Evolutionary conservation across 1,140 invertebrate genomes (phyloP).

Genomic region (Thaumatotibia leucotreta): DNA sequence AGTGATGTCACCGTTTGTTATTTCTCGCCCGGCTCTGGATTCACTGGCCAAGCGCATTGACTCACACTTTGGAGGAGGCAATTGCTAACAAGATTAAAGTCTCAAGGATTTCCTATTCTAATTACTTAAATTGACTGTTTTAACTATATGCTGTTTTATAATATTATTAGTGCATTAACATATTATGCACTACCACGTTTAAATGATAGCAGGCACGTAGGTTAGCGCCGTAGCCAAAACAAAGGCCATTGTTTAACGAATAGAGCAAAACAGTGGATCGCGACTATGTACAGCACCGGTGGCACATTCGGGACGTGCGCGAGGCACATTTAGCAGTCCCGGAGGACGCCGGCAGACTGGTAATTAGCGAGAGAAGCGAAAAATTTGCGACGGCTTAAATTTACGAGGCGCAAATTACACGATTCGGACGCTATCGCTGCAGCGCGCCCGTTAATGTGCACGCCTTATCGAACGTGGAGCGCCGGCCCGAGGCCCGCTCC

Average conservation of each 20-base stretch:
- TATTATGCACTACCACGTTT: slow-evolving; percentile 31
- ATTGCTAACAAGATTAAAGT: slow-evolving; percentile 12
- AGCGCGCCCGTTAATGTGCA: slow-evolving; percentile 66
- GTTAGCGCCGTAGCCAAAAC: slow-evolving; percentile 66
- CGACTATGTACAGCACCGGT: slow-evolving; percentile 43
- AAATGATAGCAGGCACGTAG: slow-evolving; percentile 60
- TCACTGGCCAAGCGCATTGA: slow-evolving; percentile 50
- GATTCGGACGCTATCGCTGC: slow-evolving; percentile 67
- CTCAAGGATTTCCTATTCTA: neutral
- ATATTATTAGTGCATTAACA: slow-evolving; percentile 20
- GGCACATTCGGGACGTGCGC: slow-evolving; percentile 67
- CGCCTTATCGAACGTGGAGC: slow-evolving; percentile 62
- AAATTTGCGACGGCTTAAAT: slow-evolving; percentile 73
- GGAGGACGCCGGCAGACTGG: slow-evolving; percentile 65
- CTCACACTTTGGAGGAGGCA: slow-evolving; percentile 41
- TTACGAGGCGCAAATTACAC: slow-evolving; percentile 74
- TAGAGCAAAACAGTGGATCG: slow-evolving; percentile 44
- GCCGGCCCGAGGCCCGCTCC: slow-evolving; percentile 19
- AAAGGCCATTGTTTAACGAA: slow-evolving; percentile 68
- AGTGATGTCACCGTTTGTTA: slow-evolving; percentile 71
- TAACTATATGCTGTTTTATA: slow-evolving; percentile 23
- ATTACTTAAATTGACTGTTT: neutral
- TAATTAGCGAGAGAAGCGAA: slow-evolving; percentile 73
- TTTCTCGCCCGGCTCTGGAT: slow-evolving; percentile 52
- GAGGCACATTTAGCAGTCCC: slow-evolving; percentile 69